Evolutionary conservation across 64 coral and sea anemone species (phyloP).

Genomic region (Porites lutea): DNA sequence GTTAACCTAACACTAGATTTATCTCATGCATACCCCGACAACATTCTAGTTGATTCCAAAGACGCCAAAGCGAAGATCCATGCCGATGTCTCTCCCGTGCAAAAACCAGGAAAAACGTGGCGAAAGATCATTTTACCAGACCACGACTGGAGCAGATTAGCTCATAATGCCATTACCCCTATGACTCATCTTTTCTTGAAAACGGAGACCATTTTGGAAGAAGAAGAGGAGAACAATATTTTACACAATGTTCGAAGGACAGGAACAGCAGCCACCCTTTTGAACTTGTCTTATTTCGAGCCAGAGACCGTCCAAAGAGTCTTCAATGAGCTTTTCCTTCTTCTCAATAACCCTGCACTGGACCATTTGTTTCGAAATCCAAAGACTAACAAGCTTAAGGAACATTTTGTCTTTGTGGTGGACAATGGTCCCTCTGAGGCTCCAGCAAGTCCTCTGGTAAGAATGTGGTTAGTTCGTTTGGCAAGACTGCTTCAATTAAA

Average conservation of each 20-base stretch:
- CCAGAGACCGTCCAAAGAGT: slow-evolving; percentile 49
- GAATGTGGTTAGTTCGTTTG: slow-evolving; percentile 14
- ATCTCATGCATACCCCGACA: not conserved
- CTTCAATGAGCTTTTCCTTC: slow-evolving; percentile 51
- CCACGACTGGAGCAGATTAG: not conserved
- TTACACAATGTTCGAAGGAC: slow-evolving; percentile 5
- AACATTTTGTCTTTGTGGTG: slow-evolving; percentile 23
- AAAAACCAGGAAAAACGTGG: slow-evolving; percentile 61
- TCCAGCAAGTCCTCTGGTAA: slow-evolving; percentile 16
- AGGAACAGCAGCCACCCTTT: slow-evolving; percentile 41
- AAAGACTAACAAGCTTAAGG: not conserved
- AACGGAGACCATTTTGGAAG: slow-evolving; percentile 30
- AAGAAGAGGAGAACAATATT: not conserved
- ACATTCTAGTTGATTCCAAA: slow-evolving; percentile 63
- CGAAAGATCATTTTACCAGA: slow-evolving; percentile 23
- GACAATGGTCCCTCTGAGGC: slow-evolving; percentile 41
- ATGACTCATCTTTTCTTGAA: slow-evolving; percentile 67
- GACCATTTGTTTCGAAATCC: slow-evolving; percentile 59
- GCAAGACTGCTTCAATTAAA: slow-evolving; percentile 1
- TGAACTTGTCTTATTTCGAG: slow-evolving; percentile 47
- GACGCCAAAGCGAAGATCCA: slow-evolving; percentile 60
- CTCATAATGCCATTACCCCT: not conserved
- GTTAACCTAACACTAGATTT: slow-evolving; percentile 44
- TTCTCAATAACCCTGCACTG: slow-evolving; percentile 43
- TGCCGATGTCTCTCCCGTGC: slow-evolving; percentile 51